A percentile compares a stretch with the other conserved stretches of the same genome.
These are phyloP conservation scores for Epirrita christyi DNA, from an alignment of 2,888 invertebrate genomes.

Conservation along the genomic window DNA sequence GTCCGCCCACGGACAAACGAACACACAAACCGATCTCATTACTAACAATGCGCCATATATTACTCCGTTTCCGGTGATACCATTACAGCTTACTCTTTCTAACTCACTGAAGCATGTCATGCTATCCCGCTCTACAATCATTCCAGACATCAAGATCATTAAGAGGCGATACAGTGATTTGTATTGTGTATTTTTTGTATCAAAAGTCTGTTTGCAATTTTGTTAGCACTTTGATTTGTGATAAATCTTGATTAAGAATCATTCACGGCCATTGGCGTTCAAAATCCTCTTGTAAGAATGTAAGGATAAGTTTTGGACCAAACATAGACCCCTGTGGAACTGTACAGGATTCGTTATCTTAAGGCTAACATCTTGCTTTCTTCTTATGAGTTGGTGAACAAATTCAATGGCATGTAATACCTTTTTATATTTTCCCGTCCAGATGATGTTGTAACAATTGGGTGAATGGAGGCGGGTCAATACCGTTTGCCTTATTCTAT, in stretches of 20 bases:
- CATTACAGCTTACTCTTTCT: slow-evolving; percentile 54
- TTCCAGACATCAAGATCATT: slow-evolving; percentile 76
- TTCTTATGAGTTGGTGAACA: too few species aligned
- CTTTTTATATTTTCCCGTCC: too few species aligned
- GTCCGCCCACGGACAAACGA: slow-evolving; percentile 66
- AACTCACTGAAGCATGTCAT: slow-evolving; percentile 21
- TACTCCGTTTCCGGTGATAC: slow-evolving; percentile 79
- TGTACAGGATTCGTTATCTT: not conserved
- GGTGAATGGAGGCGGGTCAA: too few species aligned
- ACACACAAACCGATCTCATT: slow-evolving; percentile 80
- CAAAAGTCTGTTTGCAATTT: slow-evolving; percentile 35
- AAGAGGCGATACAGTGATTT: slow-evolving; percentile 79
- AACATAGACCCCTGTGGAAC: slow-evolving; percentile 1
- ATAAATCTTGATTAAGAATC: slow-evolving; percentile 38
- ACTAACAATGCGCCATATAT: slow-evolving; percentile 84
- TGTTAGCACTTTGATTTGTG: slow-evolving; percentile 34
- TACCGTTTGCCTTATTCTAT: too few species aligned
- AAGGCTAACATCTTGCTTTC: too few species aligned
- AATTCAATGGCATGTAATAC: too few species aligned
- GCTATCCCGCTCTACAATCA: slow-evolving; percentile 63
- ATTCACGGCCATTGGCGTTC: slow-evolving; percentile 20
- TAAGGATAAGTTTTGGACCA: slow-evolving; percentile 5
- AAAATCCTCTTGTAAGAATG: not conserved
- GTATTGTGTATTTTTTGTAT: slow-evolving; percentile 50
- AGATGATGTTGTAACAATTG: too few species aligned